phyloP scores from a whole-genome alignment of 2,888 invertebrate genomes.

The Andrena hattorfiana region DNA sequence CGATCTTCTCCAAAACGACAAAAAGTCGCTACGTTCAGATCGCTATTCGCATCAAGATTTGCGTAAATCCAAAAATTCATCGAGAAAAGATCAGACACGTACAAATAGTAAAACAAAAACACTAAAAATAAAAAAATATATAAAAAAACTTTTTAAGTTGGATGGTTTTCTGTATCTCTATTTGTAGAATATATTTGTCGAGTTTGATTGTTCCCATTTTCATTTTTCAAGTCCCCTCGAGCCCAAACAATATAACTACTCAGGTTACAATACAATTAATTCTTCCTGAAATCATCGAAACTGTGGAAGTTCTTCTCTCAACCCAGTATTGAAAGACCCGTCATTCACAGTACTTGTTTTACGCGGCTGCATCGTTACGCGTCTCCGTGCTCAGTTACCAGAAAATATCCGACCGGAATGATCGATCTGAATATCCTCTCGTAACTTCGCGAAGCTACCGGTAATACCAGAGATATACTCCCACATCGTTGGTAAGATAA shows the following conservation, averaged over 20 bases:
- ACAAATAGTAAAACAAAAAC: too few species aligned
- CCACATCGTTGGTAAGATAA: slow-evolving; percentile 43
- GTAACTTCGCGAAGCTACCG: slow-evolving; percentile 38
- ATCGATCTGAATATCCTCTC: slow-evolving; percentile 54
- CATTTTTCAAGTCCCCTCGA: too few species aligned
- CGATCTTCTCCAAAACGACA: too few species aligned
- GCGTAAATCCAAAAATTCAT: too few species aligned
- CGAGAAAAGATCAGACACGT: too few species aligned
- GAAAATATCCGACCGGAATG: slow-evolving; percentile 56
- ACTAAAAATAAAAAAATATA: too few species aligned
- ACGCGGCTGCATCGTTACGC: slow-evolving; percentile 45
- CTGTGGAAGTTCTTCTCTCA: not conserved
- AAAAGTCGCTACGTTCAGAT: too few species aligned
- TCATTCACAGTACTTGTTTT: slow-evolving; percentile 32
- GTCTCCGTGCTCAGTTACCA: slow-evolving; percentile 46
- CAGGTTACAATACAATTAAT: not conserved
- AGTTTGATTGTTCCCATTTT: too few species aligned
- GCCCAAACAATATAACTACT: not conserved
- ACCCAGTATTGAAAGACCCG: not conserved
- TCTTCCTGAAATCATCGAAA: not conserved
- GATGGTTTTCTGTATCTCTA: too few species aligned
- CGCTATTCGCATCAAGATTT: too few species aligned
- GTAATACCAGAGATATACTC: slow-evolving; percentile 40
- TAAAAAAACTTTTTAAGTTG: too few species aligned
- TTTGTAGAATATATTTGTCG: too few species aligned